Evolutionary conservation across 2,888 invertebrate genomes (phyloP).

Genomic region (Toxonevra muliebris): DNA sequence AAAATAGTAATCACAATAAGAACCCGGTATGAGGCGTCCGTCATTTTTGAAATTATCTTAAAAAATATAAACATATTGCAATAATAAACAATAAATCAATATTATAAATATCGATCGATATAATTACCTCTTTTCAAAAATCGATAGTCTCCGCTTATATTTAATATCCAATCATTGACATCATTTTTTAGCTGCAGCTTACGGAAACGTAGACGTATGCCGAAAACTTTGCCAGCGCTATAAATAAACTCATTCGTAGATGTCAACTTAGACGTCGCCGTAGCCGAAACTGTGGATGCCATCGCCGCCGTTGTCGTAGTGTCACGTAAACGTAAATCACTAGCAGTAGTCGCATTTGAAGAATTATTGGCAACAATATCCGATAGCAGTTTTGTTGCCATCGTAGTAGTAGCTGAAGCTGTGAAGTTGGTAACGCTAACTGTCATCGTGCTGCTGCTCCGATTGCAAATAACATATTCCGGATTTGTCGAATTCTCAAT

Average conservation of each 20-base stretch:
- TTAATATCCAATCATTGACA: conserved; percentile 42
- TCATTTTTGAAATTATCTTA: conserved; percentile 84
- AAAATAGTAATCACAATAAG: conserved; percentile 88
- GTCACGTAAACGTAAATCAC: conserved; percentile 36
- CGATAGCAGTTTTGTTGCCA: conserved; percentile 21
- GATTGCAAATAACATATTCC: conserved; percentile 61
- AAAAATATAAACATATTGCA: neutral
- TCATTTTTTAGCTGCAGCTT: conserved; percentile 37
- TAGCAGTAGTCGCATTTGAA: conserved; percentile 24
- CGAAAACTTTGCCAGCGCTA: conserved; percentile 55
- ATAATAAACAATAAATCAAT: neutral
- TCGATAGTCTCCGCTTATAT: conserved; percentile 57
- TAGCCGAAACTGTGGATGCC: no score
- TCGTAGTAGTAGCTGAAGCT: conserved; percentile 23
- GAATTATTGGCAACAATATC: conserved; percentile 28
- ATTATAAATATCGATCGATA: neutral
- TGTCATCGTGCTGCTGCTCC: conserved; percentile 38
- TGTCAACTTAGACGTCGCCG: no score
- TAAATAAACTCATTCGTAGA: conserved; percentile 52
- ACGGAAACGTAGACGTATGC: conserved; percentile 55
- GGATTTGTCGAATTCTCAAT: conserved; percentile 60
- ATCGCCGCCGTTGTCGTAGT: no score
- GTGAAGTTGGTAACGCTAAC: conserved; percentile 1
- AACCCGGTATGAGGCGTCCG: conserved; percentile 78
- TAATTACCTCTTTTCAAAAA: conserved; percentile 57